A percentile compares a stretch with the other conserved stretches of the same genome.
phyloP scores from a whole-genome alignment of 2,113 vertebrate genomes.

The Cyanoliseus patagonus region DNA sequence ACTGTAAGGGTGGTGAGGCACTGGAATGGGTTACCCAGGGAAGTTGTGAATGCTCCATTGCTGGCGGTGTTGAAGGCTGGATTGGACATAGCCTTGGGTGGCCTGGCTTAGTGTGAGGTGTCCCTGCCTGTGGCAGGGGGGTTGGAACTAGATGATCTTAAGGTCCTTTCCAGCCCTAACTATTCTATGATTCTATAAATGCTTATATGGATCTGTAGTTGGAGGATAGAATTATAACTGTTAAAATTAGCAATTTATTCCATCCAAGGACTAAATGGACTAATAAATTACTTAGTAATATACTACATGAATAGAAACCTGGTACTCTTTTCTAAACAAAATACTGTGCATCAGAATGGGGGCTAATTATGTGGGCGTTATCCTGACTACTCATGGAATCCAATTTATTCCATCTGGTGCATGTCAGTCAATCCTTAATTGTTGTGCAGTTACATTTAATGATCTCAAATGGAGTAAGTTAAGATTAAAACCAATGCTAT shows the following conservation, averaged over 20 bases:
- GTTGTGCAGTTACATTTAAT: background rate
- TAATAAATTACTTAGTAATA: background rate
- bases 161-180: too few relatives aligned
- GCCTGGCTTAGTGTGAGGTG: too few relatives aligned
- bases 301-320: background rate
- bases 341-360: background rate
- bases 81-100: too few relatives aligned
- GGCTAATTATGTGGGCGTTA: background rate
- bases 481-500: background rate
- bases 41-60: too few relatives aligned
- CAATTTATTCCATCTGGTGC: background rate
- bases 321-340: background rate
- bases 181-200: background rate
- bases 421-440: background rate
- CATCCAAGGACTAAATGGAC: background rate
- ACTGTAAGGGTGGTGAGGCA: too few relatives aligned
- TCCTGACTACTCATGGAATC: background rate
- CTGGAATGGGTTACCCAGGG: too few relatives aligned
- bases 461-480: background rate
- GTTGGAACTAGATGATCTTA: too few relatives aligned
- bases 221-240: background rate
- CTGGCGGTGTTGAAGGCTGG: too few relatives aligned
- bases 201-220: background rate
- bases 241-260: background rate
- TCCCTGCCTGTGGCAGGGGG: too few relatives aligned